Evolutionary conservation across 2,888 invertebrate genomes (phyloP), one percentile per base, ranked within the genome.

Genomic region (Mesodorylaimus sp.): DNA sequence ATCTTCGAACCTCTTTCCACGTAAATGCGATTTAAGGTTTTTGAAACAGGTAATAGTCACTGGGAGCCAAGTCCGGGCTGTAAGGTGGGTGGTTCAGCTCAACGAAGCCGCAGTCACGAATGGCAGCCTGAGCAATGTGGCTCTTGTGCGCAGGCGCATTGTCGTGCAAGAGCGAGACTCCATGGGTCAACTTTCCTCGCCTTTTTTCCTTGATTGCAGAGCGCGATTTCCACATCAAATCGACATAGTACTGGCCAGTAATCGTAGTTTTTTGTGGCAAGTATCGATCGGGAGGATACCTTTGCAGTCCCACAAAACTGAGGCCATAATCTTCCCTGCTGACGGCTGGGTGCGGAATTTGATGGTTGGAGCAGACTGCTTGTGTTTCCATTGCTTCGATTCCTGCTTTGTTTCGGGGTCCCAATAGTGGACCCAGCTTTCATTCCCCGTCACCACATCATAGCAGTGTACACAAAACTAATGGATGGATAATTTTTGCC

Each of bases 241-340:
- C 39, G 7, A 45, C 48, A 44, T 49, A 53, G 32, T 54, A 56
- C 13, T 45, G 5, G 16, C 51, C 47, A n/a, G 45, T 56, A 21
- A 56, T 53, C 2, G 51, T 54, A 48, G 46, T 38, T 3, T 37
- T 48, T 26, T 37, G 52, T 38, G 47, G 39, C 49, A 56, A 50
- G 41, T 53, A 56, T 56, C 50, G n/a, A 55, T 47, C 19, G 52
- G 29, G 5, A 56, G 16, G 21, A 57, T 38, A 10, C 50, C 51
- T 13, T 36, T 36, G 1, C 27, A 28, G 28, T 55, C 53, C 51
- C 50, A 52, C 23, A 54, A 53, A 26, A 57, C 42, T 1, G 47
- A 37, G 26, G 51, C 48, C 52, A 54, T 53, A 5, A 52, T 46
- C 37, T 57, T 54, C 25, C 45, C 44, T 28, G 48, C 43, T 24